These are phyloP conservation scores for Chymomyza amoena DNA, from an alignment of 2,888 invertebrate genomes.

Conservation along the genomic window DNA sequence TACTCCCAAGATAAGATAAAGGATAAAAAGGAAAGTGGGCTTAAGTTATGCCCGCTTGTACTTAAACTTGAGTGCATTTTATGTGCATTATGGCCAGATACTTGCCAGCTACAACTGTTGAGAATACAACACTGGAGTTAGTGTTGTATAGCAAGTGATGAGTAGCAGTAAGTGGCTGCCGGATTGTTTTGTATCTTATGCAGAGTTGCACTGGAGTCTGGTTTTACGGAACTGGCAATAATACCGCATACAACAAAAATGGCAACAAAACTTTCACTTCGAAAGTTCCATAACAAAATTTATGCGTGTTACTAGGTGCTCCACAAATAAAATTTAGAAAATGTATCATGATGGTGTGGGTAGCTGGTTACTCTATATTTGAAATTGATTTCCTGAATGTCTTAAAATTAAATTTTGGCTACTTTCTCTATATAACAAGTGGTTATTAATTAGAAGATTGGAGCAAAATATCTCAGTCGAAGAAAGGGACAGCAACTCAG, in stretches of 20 bases:
- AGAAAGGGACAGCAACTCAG: too few relatives aligned
- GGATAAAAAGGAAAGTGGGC: conserved; percentile 59
- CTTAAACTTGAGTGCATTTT: conserved; percentile 42
- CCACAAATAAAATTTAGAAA: background rate
- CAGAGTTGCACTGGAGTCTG: background rate
- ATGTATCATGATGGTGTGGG: background rate
- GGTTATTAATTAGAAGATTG: too few relatives aligned
- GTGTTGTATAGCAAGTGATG: background rate
- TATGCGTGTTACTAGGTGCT: conserved; percentile 56
- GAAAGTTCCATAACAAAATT: conserved; percentile 66
- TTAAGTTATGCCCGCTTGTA: conserved; percentile 37
- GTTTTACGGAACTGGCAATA: conserved; percentile 40
- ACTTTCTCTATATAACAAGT: too few relatives aligned
- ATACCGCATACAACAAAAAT: conserved; percentile 9
- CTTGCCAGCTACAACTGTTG: background rate
- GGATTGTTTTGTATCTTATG: background rate
- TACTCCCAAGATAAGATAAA: conserved; percentile 41
- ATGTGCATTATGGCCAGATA: conserved; percentile 56
- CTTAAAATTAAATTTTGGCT: too few relatives aligned
- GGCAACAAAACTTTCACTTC: conserved; percentile 30
- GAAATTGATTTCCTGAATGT: too few relatives aligned
- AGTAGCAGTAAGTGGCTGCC: background rate
- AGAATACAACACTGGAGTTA: background rate
- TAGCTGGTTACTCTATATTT: too few relatives aligned
- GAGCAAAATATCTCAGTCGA: too few relatives aligned